phyloP scores from a whole-genome alignment of 1,140 invertebrate species.

The Diabrotica undecimpunctata region DNA sequence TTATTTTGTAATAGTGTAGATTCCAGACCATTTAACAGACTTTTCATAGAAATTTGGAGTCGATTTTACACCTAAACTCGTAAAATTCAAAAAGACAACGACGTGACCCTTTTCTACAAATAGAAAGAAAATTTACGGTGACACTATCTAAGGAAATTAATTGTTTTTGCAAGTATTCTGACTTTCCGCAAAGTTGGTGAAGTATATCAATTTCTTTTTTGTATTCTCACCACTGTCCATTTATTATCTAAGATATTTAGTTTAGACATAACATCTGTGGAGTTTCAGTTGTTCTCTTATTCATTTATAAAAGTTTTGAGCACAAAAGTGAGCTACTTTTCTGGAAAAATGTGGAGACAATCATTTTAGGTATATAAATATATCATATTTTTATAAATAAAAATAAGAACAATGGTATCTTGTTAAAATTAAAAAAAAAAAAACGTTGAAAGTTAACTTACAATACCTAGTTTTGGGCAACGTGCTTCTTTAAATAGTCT shows the following conservation, averaged over 20 bases:
- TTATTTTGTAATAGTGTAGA: neutral
- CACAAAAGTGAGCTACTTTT: no score
- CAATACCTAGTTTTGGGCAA: no score
- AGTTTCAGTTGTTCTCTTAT: neutral
- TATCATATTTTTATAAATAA: no score
- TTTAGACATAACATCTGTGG: neutral
- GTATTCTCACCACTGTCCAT: no score
- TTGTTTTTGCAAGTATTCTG: neutral
- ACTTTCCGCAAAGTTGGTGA: neutral
- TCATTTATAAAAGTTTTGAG: no score
- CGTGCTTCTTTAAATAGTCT: no score
- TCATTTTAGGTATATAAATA: no score
- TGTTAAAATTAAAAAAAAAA: no score
- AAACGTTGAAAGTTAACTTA: no score
- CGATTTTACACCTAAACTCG: neutral
- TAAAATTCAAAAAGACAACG: slow-evolving; percentile 3
- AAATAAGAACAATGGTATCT: no score
- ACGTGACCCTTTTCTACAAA: slow-evolving; percentile 2
- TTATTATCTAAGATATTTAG: neutral
- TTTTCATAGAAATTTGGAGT: neutral
- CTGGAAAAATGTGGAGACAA: no score
- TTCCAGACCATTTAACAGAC: neutral
- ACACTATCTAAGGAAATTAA: neutral
- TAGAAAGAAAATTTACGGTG: neutral
- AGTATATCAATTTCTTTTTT: no score